Base-by-base conservation (phyloP, 2,888 invertebrate species). In the Oeneis ivallda region DNA sequence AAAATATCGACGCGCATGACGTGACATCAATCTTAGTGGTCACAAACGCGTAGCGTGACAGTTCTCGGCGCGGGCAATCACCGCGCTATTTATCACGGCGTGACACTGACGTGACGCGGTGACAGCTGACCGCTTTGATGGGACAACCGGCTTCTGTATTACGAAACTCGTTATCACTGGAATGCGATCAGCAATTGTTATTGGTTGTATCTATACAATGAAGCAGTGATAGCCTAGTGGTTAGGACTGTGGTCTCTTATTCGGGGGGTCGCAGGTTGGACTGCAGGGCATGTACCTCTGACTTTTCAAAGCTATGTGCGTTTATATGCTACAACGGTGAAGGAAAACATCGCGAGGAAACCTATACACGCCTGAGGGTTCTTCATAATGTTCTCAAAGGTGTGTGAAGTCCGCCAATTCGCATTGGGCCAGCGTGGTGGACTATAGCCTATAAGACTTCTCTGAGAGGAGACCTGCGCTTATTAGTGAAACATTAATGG, bases 1-100 rank as follows among this genome's bases (percentile, higher is more conserved):
- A 19, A 50, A 32, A 53, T 54, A 37, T 54, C 15, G 37, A 10
- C 37, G 17, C 15, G 17, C 2, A 11, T 54, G 37, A 54, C 37
- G 11, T 43, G 43, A 43, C 57, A 57, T 57, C 43, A 57, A 57
- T 57, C 43, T 57, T 11, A 3, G n/a, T n/a, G 26, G 39, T 45
- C 57, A 26, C 56, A 19, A 41, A 57, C 26, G 26, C 43, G 52
- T 54, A 76, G 75, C 77, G 78, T 81, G 81, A 82, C 84, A 81
- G 76, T 77, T 79, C 79, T 80, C 82, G 72, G 73, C 66, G 73
- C 76, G 76, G 80, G 80, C 83, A 85, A 87, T 86, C 83, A 82
- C 78, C 76, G 74, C 76, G 75, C 84, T 82, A 87, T 88, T 85
- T 84, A 86, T 87, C 87, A 88, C 74, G 72, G 69, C 68, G 64